phyloP scores from a whole-genome alignment of 2,797 vertebrate species.

The Ficedula albicollis region DNA sequence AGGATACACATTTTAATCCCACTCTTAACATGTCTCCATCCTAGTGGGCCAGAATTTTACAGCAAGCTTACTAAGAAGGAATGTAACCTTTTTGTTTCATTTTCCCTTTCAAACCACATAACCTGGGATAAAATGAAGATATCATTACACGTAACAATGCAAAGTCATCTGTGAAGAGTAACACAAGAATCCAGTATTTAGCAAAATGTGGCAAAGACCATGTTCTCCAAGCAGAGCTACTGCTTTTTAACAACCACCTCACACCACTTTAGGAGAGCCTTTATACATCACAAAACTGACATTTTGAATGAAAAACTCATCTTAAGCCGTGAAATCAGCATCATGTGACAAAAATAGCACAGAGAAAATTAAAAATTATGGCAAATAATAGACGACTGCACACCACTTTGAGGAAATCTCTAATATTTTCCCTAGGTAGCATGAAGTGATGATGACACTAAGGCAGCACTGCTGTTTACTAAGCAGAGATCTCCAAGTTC shows the following conservation, averaged over 20 bases:
- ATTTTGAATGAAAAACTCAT: neutral
- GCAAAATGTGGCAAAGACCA: neutral
- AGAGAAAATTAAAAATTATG: neutral
- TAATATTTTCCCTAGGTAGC: neutral
- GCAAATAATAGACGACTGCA: neutral
- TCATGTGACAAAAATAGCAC: neutral
- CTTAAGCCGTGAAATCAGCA: neutral
- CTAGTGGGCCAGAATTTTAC: neutral
- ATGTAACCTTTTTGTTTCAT: neutral
- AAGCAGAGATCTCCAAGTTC: neutral
- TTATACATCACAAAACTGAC: neutral
- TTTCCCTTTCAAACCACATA: slow-evolving; percentile 7
- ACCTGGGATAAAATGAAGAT: neutral
- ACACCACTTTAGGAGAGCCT: neutral
- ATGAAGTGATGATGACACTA: neutral
- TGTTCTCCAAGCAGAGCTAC: neutral
- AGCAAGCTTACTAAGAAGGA: neutral
- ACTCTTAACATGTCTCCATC: neutral
- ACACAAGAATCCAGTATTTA: neutral
- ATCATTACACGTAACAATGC: neutral
- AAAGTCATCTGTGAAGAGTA: neutral
- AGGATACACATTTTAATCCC: neutral
- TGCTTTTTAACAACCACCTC: neutral
- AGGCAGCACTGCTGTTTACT: neutral
- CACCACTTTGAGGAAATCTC: neutral